Conservation (phyloP, 2,888 invertebrate species). For the Latheticus oryzae region DNA sequence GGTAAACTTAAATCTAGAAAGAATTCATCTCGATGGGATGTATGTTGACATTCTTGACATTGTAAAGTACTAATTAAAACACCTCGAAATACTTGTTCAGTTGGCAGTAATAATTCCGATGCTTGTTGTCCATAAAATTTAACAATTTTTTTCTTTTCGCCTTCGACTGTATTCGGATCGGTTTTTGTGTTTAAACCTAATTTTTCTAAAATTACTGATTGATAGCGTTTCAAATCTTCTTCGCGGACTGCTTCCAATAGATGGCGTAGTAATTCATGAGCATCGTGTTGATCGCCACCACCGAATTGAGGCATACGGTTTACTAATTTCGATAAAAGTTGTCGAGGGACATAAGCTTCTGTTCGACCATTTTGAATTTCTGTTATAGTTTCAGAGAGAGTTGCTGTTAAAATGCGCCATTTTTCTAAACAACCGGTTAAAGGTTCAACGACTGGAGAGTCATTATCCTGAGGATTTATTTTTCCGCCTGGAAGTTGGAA, state of each 20-base stretch:
- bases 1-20: constrained; percentile 96
- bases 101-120: constrained; percentile 79
- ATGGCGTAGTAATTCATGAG: constrained; percentile 93
- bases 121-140: constrained; percentile 88
- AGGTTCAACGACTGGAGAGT: constrained; percentile 49
- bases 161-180: constrained; percentile 81
- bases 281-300: constrained; percentile 96
- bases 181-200: constrained; percentile 76
- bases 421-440: constrained; percentile 70
- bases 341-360: constrained; percentile 74
- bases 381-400: constrained; percentile 76
- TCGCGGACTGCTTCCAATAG: constrained; percentile 87
- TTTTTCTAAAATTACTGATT: constrained; percentile 81
- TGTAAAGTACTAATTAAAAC: constrained; percentile 89
- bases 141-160: constrained; percentile 79
- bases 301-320: constrained; percentile 85
- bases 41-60: constrained; percentile 89
- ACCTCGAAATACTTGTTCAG: constrained; percentile 95
- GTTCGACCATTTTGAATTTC: constrained; percentile 75
- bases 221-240: constrained; percentile 83
- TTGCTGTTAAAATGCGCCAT: constrained; percentile 76
- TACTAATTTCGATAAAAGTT: constrained; percentile 74
- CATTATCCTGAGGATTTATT: constrained; percentile 66
- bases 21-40: constrained; percentile 89
- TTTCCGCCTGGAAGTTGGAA: constrained; percentile 81